Conservation (phyloP, 2,888 invertebrate genomes). For the Piscicola geometra region DNA sequence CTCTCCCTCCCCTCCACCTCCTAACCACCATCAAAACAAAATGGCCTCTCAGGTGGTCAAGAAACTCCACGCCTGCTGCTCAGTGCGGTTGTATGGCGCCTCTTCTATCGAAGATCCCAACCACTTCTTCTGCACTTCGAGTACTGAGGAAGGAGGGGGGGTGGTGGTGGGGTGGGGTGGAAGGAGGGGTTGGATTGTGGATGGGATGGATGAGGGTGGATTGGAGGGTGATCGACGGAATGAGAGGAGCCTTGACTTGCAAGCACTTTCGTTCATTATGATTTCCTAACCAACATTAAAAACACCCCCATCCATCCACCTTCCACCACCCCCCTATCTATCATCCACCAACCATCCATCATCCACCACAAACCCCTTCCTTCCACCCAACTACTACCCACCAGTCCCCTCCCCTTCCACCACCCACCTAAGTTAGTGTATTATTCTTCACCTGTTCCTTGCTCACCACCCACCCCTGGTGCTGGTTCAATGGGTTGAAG, state of each 20-base stretch:
- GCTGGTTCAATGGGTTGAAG: conserved; percentile 21
- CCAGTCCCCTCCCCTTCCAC: neutral
- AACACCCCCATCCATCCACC: too few relatives aligned
- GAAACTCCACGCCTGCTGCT: conserved; percentile 25
- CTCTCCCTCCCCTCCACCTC: too few relatives aligned
- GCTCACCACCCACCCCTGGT: conserved; percentile 27
- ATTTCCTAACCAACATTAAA: too few relatives aligned
- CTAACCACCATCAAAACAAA: too few relatives aligned
- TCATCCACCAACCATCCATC: too few relatives aligned
- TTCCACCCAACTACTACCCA: too few relatives aligned
- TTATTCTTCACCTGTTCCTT: conserved; percentile 18
- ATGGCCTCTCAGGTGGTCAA: neutral
- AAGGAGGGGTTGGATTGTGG: neutral
- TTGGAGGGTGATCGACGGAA: too few relatives aligned
- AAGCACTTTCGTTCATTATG: too few relatives aligned
- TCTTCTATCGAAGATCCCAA: conserved; percentile 14
- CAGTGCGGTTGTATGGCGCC: conserved; percentile 3
- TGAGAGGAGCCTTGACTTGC: too few relatives aligned
- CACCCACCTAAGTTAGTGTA: neutral
- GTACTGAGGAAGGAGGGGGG: neutral
- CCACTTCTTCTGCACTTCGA: conserved; percentile 28
- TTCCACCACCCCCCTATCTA: too few relatives aligned
- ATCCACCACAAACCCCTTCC: too few relatives aligned
- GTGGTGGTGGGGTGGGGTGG: neutral
- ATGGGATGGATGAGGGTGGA: too few relatives aligned